Conservation (phyloP, 2,888 invertebrate species). For the Rutpela maculata region DNA sequence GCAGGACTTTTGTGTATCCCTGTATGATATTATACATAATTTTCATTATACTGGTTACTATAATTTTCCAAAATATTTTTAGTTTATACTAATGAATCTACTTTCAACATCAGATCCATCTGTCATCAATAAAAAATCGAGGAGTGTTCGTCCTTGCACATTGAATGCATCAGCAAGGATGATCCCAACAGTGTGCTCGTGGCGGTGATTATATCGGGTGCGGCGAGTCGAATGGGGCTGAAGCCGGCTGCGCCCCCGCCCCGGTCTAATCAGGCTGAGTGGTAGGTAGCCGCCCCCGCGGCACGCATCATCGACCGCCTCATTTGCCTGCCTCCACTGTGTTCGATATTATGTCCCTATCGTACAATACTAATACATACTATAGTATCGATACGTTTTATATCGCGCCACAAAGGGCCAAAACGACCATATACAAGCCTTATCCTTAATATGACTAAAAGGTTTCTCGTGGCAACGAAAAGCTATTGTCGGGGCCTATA, state of each 20-base stretch:
- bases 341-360: conserved; percentile 25
- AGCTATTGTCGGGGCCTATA: not conserved
- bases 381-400: conserved; percentile 37
- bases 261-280: conserved; percentile 65
- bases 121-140: conserved; percentile 5
- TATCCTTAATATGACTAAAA: conserved; percentile 41
- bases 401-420: conserved; percentile 39
- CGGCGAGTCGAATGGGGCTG: conserved; percentile 53
- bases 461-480: conserved; percentile 32
- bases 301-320: conserved; percentile 66
- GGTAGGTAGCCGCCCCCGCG: conserved; percentile 58
- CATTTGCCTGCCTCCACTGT: conserved; percentile 61
- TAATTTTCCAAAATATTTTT: not conserved
- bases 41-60: not conserved
- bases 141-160: conserved; percentile 18
- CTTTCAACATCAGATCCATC: not conserved
- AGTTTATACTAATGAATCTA: not conserved
- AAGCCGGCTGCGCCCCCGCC: conserved; percentile 55
- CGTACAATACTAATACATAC: conserved; percentile 30
- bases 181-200: conserved; percentile 41
- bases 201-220: conserved; percentile 60
- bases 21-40: too few relatives aligned
- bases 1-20: too few relatives aligned
- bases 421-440: conserved; percentile 11
- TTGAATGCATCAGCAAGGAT: conserved; percentile 26